phyloP scores from a whole-genome alignment of 1,140 invertebrate genomes.

The Trissolcus basalis region DNA sequence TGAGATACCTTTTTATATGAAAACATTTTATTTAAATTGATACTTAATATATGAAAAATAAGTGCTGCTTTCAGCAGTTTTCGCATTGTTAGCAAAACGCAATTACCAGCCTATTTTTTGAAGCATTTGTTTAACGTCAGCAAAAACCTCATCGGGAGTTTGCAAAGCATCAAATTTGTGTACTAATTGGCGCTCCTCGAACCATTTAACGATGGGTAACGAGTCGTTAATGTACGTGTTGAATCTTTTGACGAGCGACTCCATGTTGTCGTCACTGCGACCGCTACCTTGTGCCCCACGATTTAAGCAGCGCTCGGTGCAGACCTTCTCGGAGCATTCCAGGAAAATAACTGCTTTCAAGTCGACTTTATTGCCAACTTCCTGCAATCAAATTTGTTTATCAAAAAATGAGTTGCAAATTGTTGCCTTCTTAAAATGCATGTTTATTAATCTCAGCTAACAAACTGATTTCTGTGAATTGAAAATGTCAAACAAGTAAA shows the following conservation, averaged over 20 bases:
- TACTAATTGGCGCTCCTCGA: conserved; percentile 84
- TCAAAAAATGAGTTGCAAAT: background rate
- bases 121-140: conserved; percentile 76
- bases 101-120: conserved; percentile 70
- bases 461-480: background rate
- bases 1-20: no score
- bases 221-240: conserved; percentile 93
- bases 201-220: conserved; percentile 95
- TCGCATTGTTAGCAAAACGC: background rate
- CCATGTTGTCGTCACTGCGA: conserved; percentile 94
- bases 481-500: no score
- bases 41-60: no score
- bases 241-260: conserved; percentile 93
- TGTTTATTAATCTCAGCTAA: background rate
- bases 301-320: conserved; percentile 88
- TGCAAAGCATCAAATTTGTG: conserved; percentile 85
- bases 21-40: no score
- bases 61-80: background rate
- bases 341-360: conserved; percentile 95
- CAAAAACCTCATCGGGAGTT: conserved; percentile 83
- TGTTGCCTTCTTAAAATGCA: background rate
- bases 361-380: conserved; percentile 89
- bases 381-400: conserved; percentile 65
- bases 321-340: conserved; percentile 90
- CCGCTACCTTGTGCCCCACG: conserved; percentile 93